phyloP scores from a whole-genome alignment of 2,888 invertebrate genomes.

The Herminia tarsipennalis region DNA sequence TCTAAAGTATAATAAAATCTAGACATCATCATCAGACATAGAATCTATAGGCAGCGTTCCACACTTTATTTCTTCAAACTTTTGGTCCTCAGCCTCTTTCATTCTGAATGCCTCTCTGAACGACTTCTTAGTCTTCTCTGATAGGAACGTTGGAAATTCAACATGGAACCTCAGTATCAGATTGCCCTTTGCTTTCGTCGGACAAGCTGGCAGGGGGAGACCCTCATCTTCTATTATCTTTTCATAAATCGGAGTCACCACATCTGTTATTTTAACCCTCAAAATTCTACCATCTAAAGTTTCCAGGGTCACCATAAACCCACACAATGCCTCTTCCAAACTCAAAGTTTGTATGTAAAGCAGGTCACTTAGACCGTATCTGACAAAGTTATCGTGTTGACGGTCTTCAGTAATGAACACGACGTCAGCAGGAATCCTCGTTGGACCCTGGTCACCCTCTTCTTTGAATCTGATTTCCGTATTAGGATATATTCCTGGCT shows the following conservation, averaged over 20 bases:
- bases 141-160: constrained; percentile 72
- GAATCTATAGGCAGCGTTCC: constrained; percentile 58
- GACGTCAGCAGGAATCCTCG: constrained; percentile 90
- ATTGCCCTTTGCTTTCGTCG: constrained; percentile 87
- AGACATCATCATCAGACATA: background rate
- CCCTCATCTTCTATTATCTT: constrained; percentile 91
- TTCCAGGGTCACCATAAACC: constrained; percentile 87
- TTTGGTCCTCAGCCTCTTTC: constrained; percentile 65
- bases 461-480: constrained; percentile 91
- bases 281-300: constrained; percentile 90
- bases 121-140: constrained; percentile 70
- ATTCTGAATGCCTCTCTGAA: constrained; percentile 74
- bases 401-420: constrained; percentile 90
- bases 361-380: constrained; percentile 88
- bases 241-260: constrained; percentile 88
- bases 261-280: constrained; percentile 89
- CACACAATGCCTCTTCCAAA: constrained; percentile 90
- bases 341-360: constrained; percentile 86
- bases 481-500: constrained; percentile 90
- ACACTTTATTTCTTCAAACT: constrained; percentile 67
- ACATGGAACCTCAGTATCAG: constrained; percentile 88
- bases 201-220: constrained; percentile 87
- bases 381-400: constrained; percentile 87
- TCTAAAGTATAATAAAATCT: background rate
- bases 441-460: constrained; percentile 92